Percentiles rank a stretch among this genome's conserved stretches.
Evolutionary conservation across 2,797 vertebrate genomes (phyloP).

Genomic region (Merluccius polli): DNA sequence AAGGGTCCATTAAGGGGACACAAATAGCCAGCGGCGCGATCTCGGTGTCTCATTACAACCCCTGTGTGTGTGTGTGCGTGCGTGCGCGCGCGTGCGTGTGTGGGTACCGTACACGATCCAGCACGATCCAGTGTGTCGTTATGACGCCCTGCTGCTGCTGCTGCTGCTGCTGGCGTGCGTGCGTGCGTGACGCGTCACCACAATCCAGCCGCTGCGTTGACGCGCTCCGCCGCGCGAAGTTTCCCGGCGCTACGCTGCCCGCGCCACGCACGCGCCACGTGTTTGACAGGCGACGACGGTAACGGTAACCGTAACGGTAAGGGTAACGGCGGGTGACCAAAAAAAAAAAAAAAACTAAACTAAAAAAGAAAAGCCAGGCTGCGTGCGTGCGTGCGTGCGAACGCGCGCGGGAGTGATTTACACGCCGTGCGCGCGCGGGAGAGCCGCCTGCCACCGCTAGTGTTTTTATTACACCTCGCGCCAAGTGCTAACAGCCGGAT

Average conservation of each 20-base stretch:
- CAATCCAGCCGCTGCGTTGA: neutral
- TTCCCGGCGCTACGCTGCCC: conserved; percentile 51
- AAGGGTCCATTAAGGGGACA: neutral
- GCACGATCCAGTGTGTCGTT: too few species aligned
- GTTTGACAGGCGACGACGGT: conserved; percentile 4
- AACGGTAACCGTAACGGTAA: too few species aligned
- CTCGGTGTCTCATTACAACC: neutral
- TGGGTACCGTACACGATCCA: too few species aligned
- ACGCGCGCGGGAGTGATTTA: conserved; percentile 56
- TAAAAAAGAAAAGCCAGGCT: neutral
- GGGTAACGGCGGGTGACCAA: neutral
- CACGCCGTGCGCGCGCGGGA: conserved; percentile 43
- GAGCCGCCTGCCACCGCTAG: conserved; percentile 54
- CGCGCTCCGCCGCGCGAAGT: conserved; percentile 35
- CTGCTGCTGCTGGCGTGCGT: neutral
- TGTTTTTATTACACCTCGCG: conserved; percentile 66
- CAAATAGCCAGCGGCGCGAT: neutral
- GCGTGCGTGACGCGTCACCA: neutral
- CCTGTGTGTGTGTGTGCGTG: too few species aligned
- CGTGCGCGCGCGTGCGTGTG: too few species aligned
- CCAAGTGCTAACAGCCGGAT: conserved; percentile 61
- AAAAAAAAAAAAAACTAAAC: too few species aligned
- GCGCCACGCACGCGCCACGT: conserved; percentile 42
- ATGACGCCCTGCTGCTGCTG: too few species aligned
- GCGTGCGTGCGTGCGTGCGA: conserved; percentile 14